Evolutionary conservation across 2,888 invertebrate genomes (phyloP).

Genomic region (Baccha elongata): DNA sequence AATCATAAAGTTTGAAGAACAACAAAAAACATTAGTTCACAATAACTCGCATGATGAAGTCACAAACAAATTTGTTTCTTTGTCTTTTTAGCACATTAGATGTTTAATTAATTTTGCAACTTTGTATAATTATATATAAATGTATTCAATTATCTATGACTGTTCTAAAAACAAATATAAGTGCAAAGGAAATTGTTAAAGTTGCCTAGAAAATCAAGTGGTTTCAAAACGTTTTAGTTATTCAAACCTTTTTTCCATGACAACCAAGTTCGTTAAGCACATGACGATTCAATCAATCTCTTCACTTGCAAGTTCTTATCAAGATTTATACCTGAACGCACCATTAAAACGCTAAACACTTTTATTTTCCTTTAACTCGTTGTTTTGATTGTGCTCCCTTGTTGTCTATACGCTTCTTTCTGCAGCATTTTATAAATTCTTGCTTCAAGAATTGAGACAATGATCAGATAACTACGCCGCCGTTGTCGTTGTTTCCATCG

Average conservation of each 20-base stretch:
- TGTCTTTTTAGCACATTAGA: too few relatives aligned
- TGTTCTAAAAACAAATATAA: too few relatives aligned
- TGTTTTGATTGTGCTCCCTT: conserved; percentile 10
- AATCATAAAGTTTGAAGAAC: too few relatives aligned
- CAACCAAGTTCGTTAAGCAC: conserved; percentile 7
- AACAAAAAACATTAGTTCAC: too few relatives aligned
- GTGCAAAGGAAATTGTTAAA: too few relatives aligned
- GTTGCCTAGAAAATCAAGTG: too few relatives aligned
- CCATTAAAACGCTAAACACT: conserved; percentile 64
- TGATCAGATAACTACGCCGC: conserved; percentile 62
- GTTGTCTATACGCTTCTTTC: neutral
- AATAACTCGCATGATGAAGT: too few relatives aligned
- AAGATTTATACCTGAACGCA: conserved; percentile 51
- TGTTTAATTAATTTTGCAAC: too few relatives aligned
- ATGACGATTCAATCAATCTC: conserved; percentile 59
- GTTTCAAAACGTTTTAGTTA: too few relatives aligned
- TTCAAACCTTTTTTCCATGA: neutral
- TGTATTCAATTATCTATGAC: too few relatives aligned
- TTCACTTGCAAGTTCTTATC: conserved; percentile 24
- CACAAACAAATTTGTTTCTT: too few relatives aligned
- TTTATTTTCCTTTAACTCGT: conserved; percentile 58
- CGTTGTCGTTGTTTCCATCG: conserved; percentile 18
- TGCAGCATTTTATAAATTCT: conserved; percentile 29
- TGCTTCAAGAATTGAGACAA: conserved; percentile 49
- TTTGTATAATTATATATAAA: too few relatives aligned